Evolutionary conservation across 2,888 invertebrate genomes (phyloP), one percentile per base, ranked within the genome.

Genomic region (Stenolophus ochropezus): DNA sequence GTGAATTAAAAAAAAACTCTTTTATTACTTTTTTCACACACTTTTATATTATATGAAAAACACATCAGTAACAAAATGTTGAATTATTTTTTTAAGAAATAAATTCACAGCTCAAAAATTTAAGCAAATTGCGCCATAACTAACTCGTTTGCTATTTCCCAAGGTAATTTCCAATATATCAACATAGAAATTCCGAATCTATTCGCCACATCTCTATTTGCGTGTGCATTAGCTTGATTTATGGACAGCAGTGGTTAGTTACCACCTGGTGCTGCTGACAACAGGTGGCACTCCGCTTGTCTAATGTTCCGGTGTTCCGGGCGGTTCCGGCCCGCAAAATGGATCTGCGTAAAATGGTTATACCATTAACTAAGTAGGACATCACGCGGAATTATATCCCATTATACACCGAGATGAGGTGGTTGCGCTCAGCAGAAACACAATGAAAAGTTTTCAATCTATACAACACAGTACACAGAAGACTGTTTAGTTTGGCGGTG

Each of bases 301-400:
- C 33, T 42, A 42, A 42, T 61, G 61, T 61, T 61, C 25, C 61
- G 25, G 61, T 23, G 23, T 23, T 61, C 61, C 61, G 11, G 23
- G 23, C 56, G 18, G 56, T 56, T 42, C 33, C 51, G 51, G 51
- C 5, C 11, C 61, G 61, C 25, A 23, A 61, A 61, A 61, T 61
- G 61, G 61, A 25, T 61, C 23, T n/a, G 25, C n/a, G 23, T 25
- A 61, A 23, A 61, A 61, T 61, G 61, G 61, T 25, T 61, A 61
- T 23, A 14, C 61, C 25, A 61, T 61, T 61, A 61, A 61, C 61
- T 61, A 61, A 61, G 23, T 61, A 23, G 61, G 61, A 61, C 61
- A 61, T 61, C 23, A 61, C 23, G 25, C 25, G 61, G 14, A 61
- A 61, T 61, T 61, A 61, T 61, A 14, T 6, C 23, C 11, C 21